These are phyloP conservation scores for Steatornis caripensis DNA, from an alignment of 2,113 vertebrate species.

Conservation along the genomic window DNA sequence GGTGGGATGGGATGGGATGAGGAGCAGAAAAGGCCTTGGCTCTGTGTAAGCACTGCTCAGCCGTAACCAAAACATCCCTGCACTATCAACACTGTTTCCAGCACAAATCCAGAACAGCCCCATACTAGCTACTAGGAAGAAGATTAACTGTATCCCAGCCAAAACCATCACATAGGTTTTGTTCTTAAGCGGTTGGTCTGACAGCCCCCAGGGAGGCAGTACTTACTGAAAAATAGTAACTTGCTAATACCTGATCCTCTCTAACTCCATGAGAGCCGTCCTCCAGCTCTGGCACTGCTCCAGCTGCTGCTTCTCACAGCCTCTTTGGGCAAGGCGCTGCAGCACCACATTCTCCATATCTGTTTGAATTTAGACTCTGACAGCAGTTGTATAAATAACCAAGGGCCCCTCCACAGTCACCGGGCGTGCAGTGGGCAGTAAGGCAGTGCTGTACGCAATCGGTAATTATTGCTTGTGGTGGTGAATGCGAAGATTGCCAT, in stretches of 20 bases:
- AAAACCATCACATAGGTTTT: too few species aligned
- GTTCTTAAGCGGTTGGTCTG: not conserved
- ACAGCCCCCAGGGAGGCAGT: accelerated
- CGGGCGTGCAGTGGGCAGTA: accelerated
- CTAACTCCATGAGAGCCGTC: accelerated
- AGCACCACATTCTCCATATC: accelerated
- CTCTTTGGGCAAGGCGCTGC: accelerated
- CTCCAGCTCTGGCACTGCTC: not conserved
- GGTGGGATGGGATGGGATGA: too few species aligned
- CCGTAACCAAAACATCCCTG: too few species aligned
- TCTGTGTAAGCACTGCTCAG: too few species aligned
- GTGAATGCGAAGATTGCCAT: too few species aligned
- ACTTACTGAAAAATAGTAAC: not conserved
- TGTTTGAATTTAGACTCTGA: accelerated
- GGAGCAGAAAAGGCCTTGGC: too few species aligned
- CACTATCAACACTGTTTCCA: too few species aligned
- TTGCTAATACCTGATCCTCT: not conserved
- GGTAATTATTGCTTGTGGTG: not conserved
- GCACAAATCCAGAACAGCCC: too few species aligned
- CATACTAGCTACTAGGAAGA: too few species aligned
- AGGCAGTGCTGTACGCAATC: accelerated
- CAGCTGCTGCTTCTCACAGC: not conserved
- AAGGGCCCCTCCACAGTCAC: accelerated
- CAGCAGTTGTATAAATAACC: accelerated
- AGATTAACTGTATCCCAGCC: too few species aligned